Conservation (phyloP, 1,140 invertebrate species). For the Drosophila pachea region DNA sequence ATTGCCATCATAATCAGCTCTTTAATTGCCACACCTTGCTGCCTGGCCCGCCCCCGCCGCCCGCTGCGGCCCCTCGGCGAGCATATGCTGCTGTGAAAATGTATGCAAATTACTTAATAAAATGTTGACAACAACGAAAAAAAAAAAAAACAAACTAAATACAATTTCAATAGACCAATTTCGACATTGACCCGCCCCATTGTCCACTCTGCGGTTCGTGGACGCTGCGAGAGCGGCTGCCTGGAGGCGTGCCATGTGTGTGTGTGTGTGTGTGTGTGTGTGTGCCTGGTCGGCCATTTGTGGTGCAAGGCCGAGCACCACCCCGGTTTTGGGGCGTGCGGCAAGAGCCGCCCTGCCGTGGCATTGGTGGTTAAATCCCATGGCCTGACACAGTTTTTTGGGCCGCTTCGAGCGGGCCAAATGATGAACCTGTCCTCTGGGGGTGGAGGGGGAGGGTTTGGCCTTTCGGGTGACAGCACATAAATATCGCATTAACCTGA, state of each 20-base stretch:
- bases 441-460: constrained; percentile 6
- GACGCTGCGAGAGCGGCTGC: too few species aligned
- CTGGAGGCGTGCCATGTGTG: constrained; percentile 47
- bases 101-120: constrained; percentile 76
- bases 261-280: constrained; percentile 1
- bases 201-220: constrained; percentile 2
- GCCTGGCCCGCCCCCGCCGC: background rate
- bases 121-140: constrained; percentile 66
- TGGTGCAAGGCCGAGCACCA: constrained; percentile 35
- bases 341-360: constrained; percentile 14
- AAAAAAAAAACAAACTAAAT: constrained; percentile 41
- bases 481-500: constrained; percentile 74
- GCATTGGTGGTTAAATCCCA: constrained; percentile 43
- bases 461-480: constrained; percentile 28
- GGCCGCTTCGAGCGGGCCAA: constrained; percentile 10
- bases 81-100: constrained; percentile 63
- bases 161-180: constrained; percentile 73
- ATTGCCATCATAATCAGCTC: constrained; percentile 30
- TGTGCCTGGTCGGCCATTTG: constrained; percentile 57
- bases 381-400: constrained; percentile 49
- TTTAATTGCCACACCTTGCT: constrained; percentile 40
- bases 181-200: constrained; percentile 20
- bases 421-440: constrained; percentile 57
- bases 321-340: constrained; percentile 50
- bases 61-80: constrained; percentile 1